A percentile compares a stretch with the other conserved stretches of the same genome.
phyloP scores from a whole-genome alignment of 2,888 invertebrate species.

The Drosophila leonis region DNA sequence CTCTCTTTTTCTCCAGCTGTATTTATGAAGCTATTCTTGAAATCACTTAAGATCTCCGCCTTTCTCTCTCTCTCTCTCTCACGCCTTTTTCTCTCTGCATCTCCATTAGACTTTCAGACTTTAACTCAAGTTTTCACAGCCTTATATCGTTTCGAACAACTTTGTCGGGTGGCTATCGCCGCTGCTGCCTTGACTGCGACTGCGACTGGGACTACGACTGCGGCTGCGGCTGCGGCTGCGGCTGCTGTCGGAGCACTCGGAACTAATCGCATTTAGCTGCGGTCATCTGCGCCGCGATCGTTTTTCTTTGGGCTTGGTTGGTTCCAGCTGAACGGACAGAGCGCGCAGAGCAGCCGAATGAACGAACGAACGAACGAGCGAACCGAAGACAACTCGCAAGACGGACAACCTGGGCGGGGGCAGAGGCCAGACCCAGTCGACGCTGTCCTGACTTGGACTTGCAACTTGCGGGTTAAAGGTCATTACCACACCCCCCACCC shows the following conservation, averaged over 20 bases:
- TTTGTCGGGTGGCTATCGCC: constrained; percentile 42
- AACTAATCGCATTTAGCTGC: constrained; percentile 84
- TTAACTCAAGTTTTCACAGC: neutral
- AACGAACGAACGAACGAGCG: constrained; percentile 20
- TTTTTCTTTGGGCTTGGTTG: constrained; percentile 70
- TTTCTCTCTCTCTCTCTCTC: neutral
- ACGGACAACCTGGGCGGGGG: constrained; percentile 1
- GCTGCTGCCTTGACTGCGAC: constrained; percentile 9
- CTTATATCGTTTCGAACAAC: constrained; percentile 18
- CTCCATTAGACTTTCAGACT: neutral
- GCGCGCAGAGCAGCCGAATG: neutral
- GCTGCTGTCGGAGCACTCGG: constrained; percentile 78
- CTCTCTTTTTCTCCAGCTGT: too few relatives aligned
- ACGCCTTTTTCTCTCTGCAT: neutral
- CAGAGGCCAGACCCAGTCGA: constrained; percentile 21
- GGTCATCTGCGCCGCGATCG: constrained; percentile 83
- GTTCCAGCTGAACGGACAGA: constrained; percentile 65
- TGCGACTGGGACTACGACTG: neutral
- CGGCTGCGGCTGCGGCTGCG: constrained; percentile 8
- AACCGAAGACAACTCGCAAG: constrained; percentile 22
- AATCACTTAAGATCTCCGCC: neutral
- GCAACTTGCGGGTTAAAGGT: constrained; percentile 73
- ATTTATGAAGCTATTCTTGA: too few relatives aligned
- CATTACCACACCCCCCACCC: constrained; percentile 56
- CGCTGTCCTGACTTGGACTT: constrained; percentile 47